Evolutionary conservation across 2,888 invertebrate species (phyloP).

Genomic region (Drosophila suboccidentalis): DNA sequence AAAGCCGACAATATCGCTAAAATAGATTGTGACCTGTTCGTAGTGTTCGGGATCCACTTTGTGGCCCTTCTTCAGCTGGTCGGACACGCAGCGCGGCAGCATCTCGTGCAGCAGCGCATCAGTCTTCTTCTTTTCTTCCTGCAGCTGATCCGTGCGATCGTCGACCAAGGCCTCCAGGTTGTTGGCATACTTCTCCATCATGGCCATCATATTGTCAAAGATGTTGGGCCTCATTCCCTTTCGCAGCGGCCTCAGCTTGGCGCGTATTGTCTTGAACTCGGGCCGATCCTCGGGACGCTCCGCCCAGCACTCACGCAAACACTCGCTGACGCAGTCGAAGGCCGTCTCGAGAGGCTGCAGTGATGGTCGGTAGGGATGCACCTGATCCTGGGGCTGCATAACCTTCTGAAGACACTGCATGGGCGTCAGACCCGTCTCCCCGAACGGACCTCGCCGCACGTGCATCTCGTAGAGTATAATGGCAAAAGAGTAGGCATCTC

Average conservation of each 20-base stretch:
- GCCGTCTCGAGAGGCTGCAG: constrained; percentile 92
- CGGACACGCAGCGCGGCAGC: constrained; percentile 96
- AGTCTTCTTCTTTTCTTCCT: constrained; percentile 98
- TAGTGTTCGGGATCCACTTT: constrained; percentile 96
- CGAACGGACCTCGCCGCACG: constrained; percentile 94
- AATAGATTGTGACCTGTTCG: constrained; percentile 95
- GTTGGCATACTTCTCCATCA: constrained; percentile 99
- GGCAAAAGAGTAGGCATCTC: constrained; percentile 94
- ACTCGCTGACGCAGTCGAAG: constrained; percentile 94
- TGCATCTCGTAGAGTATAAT: constrained; percentile 96
- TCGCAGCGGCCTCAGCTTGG: constrained; percentile 91
- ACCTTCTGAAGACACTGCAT: constrained; percentile 87
- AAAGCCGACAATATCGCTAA: constrained; percentile 97
- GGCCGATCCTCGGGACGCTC: constrained; percentile 93
- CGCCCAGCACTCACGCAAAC: constrained; percentile 94
- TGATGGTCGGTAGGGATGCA: constrained; percentile 87
- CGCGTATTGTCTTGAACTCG: constrained; percentile 93
- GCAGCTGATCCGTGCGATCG: constrained; percentile 96
- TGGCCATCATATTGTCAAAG: constrained; percentile 98
- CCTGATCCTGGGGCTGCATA: constrained; percentile 82
- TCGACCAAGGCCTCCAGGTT: constrained; percentile 97
- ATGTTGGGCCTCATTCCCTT: constrained; percentile 98
- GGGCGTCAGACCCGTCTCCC: constrained; percentile 89
- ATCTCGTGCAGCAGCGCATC: constrained; percentile 95
- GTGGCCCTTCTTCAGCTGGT: constrained; percentile 95